Evolutionary conservation across 2,113 vertebrate species (phyloP), one percentile per base, ranked within the genome.

Genomic region (Recurvirostra avosetta): DNA sequence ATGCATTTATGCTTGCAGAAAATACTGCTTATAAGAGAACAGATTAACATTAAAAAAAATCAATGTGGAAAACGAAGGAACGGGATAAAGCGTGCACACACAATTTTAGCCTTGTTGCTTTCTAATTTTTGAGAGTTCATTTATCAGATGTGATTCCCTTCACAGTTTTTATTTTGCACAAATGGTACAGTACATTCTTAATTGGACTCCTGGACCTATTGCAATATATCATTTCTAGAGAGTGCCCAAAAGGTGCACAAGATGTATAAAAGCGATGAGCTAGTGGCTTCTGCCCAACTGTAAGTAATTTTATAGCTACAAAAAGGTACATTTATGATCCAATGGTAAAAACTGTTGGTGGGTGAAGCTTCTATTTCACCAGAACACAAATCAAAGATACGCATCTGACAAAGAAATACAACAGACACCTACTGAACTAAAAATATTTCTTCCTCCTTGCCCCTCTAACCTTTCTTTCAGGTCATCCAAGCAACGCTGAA

Each of bases 401-500:
- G 40, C 47, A 90, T 93, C 71, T 66, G 66, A 80, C 73, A 88
- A 61, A 86, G 90, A 72, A 89, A 91, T 66, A 78, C 62, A 85
- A 53, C 61, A 78, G 75, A 76, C 87, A 55, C 32, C 89, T 83
- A 71, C 13, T 73, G 90, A 86, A 67, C 52, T 36, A 65, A 74
- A 93, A 93, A 62, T 66, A 66, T 67, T 80, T 59, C 67, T 67
- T 94, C 83, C 53, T 79, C n/a, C 23, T 56, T 70, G 62, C 79
- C 86, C 86, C 78, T 67, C 97, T 95, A 87, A 99, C 99, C 99
- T 99, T 83, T 99, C 98, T 95, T 97, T 97, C 85, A 99, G 97
- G 98, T 99, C 99, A 70, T 99, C 99, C 96, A 99, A 98, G 96
- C 99, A 99, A 62, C 99, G 99, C 62, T 99, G 99, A 34, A 99